phyloP scores from a whole-genome alignment of 1,140 invertebrate genomes.

The Potamilus streckersoni region DNA sequence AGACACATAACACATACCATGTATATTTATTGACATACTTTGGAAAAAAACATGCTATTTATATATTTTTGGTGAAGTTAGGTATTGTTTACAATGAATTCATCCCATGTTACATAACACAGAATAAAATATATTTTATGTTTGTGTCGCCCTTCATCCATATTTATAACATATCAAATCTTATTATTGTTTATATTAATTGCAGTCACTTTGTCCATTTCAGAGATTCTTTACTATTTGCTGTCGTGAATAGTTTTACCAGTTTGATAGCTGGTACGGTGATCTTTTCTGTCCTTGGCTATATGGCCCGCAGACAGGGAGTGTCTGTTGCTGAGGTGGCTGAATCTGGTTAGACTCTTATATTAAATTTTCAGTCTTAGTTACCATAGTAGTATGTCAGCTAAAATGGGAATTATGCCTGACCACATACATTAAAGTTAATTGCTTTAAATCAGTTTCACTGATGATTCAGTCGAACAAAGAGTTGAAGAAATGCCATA shows the following conservation, averaged over 20 bases:
- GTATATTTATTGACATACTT: neutral
- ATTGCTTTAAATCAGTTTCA: too few relatives aligned
- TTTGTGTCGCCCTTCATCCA: neutral
- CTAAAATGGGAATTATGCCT: too few relatives aligned
- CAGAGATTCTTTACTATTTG: constrained; percentile 61
- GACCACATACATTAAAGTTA: too few relatives aligned
- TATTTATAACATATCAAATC: neutral
- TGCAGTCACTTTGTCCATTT: constrained; percentile 50
- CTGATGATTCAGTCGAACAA: too few relatives aligned
- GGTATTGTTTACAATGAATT: neutral
- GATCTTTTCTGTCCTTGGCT: constrained; percentile 67
- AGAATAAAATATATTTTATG: neutral
- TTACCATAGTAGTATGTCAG: neutral
- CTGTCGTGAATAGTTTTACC: constrained; percentile 59
- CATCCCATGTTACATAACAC: neutral
- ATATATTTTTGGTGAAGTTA: neutral
- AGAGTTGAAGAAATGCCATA: too few relatives aligned
- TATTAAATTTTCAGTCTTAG: neutral
- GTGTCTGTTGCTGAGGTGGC: constrained; percentile 61
- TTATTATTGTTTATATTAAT: neutral
- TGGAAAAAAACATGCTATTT: too few relatives aligned
- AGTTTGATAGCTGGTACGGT: constrained; percentile 65
- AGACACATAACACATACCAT: neutral
- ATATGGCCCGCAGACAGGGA: constrained; percentile 64
- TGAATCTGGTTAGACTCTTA: constrained; percentile 56